A percentile compares a stretch with the other conserved stretches of the same genome.
Evolutionary conservation across 2,113 vertebrate species (phyloP).

Genomic region (Festucalex cinctus): DNA sequence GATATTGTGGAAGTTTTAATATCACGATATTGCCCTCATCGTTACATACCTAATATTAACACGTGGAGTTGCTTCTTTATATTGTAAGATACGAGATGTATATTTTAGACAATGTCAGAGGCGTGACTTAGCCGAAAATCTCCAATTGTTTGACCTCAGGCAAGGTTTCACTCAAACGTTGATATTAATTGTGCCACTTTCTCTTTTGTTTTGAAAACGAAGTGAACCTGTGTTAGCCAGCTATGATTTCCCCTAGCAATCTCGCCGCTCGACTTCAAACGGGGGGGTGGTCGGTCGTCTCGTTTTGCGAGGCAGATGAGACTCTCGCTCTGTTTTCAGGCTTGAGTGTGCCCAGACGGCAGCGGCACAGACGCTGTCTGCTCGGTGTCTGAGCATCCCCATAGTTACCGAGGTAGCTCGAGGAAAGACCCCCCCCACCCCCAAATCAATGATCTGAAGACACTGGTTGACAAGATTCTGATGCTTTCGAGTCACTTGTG

Average conservation of each 20-base stretch:
- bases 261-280: too few relatives aligned
- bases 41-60: too few relatives aligned
- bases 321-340: constrained; percentile 17
- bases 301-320: constrained; percentile 28
- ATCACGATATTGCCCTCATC: too few relatives aligned
- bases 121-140: too few relatives aligned
- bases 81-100: too few relatives aligned
- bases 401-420: constrained; percentile 47
- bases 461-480: background rate
- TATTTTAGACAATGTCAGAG: too few relatives aligned
- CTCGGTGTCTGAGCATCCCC: constrained; percentile 56
- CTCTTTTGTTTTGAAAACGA: too few relatives aligned
- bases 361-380: constrained; percentile 47
- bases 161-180: background rate
- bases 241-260: too few relatives aligned
- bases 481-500: constrained; percentile 2
- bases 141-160: too few relatives aligned
- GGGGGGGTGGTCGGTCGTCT: background rate
- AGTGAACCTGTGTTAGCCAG: too few relatives aligned
- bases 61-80: too few relatives aligned
- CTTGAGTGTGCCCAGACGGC: constrained; percentile 30
- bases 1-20: too few relatives aligned
- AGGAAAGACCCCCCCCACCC: constrained; percentile 14
- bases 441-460: constrained; percentile 5
- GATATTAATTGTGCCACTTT: background rate